Percentiles rank a stretch among this genome's conserved stretches.
Evolutionary conservation across 2,113 vertebrate genomes (phyloP).

Genomic region (Okapia johnstoni): DNA sequence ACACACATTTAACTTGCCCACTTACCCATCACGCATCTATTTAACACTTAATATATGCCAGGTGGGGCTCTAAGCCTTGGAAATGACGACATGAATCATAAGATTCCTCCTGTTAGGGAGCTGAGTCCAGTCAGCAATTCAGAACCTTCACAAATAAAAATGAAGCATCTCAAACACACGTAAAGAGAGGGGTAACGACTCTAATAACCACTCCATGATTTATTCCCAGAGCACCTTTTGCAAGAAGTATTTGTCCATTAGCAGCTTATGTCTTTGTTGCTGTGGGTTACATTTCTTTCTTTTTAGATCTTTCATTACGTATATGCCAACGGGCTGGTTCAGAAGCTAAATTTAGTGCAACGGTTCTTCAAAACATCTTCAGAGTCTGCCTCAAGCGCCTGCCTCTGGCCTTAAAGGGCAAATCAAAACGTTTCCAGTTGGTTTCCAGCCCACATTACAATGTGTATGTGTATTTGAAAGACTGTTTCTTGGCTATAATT

Average conservation of each 20-base stretch:
- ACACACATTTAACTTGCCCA: not conserved
- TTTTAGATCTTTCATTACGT: slow-evolving; percentile 57
- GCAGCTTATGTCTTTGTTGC: not conserved
- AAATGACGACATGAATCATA: not conserved
- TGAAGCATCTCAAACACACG: not conserved
- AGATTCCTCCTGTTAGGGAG: not conserved
- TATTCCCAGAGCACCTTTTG: not conserved
- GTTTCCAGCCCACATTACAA: slow-evolving; percentile 35
- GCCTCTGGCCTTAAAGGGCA: slow-evolving; percentile 61
- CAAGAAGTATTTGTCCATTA: not conserved
- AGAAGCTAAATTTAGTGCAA: slow-evolving; percentile 56
- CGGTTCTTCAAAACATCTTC: slow-evolving; percentile 31
- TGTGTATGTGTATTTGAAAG: slow-evolving; percentile 52
- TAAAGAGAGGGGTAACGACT: not conserved
- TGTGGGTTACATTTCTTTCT: slow-evolving; percentile 3
- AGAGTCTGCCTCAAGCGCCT: slow-evolving; percentile 47
- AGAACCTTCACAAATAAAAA: not conserved
- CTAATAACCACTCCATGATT: not conserved
- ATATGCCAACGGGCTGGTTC: not conserved
- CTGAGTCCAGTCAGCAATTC: not conserved
- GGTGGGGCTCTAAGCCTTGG: not conserved
- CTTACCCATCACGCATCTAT: not conserved
- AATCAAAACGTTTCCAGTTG: slow-evolving; percentile 55
- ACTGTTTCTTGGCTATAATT: slow-evolving; percentile 55
- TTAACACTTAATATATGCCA: not conserved